Conservation (phyloP, 2,113 vertebrate species). For the Glareola pratincola region DNA sequence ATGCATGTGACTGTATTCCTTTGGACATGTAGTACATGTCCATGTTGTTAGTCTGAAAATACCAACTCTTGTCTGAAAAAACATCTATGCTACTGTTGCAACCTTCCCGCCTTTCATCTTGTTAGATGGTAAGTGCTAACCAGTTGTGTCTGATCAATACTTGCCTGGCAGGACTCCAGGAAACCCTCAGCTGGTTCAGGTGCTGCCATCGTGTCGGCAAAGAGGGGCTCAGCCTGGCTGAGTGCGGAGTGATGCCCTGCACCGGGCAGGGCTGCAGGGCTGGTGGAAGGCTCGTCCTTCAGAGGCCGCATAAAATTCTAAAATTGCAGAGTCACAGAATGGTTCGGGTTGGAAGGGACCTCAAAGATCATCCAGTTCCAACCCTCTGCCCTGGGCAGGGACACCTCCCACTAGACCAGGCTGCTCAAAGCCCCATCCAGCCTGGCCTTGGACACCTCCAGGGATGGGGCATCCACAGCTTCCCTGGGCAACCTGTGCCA, state of each 20-base stretch:
- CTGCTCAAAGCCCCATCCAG: background rate
- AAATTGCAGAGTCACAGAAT: background rate
- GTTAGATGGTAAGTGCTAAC: background rate
- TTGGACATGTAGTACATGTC: background rate
- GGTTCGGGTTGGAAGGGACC: background rate
- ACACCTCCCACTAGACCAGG: background rate
- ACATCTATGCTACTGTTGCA: background rate
- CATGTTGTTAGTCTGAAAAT: background rate
- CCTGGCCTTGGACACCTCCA: background rate
- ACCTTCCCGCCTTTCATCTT: background rate
- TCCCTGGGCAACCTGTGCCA: background rate
- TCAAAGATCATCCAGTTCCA: background rate
- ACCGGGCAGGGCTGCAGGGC: background rate
- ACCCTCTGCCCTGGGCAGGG: background rate
- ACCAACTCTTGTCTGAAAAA: background rate
- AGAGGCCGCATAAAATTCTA: background rate
- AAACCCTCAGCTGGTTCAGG: background rate
- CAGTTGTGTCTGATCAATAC: background rate
- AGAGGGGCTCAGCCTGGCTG: background rate
- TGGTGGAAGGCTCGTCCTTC: background rate
- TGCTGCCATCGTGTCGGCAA: rapidly evolving
- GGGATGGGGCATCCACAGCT: background rate
- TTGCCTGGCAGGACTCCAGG: background rate
- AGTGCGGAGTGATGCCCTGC: background rate
- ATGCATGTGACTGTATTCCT: background rate